These are phyloP conservation scores for Eumeta japonica DNA, from an alignment of 1,140 invertebrate genomes.

Conservation along the genomic window DNA sequence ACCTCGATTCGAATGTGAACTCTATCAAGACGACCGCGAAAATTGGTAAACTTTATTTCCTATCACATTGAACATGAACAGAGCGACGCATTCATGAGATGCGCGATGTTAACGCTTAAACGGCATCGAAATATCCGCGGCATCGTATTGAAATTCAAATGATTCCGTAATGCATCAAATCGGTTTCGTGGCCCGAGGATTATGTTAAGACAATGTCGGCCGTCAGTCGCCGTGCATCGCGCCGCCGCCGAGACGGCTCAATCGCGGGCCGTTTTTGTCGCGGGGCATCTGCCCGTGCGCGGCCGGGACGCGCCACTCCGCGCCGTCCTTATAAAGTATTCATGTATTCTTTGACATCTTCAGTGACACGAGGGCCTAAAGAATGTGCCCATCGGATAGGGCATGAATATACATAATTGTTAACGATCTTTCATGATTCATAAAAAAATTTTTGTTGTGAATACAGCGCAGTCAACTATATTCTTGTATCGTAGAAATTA, in stretches of 20 bases:
- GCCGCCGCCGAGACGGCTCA: conserved; percentile 54
- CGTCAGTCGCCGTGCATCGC: conserved; percentile 51
- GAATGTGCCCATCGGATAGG: neutral
- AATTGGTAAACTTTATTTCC: no score
- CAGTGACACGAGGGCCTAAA: conserved; percentile 49
- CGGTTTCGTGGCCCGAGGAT: conserved; percentile 49
- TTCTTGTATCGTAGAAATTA: no score
- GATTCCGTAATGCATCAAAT: conserved; percentile 42
- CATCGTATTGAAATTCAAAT: conserved; percentile 52
- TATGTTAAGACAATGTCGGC: conserved; percentile 55
- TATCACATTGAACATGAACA: no score
- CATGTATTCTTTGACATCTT: conserved; percentile 52
- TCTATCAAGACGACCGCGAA: no score
- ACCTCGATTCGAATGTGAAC: no score
- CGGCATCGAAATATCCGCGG: conserved; percentile 41
- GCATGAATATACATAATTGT: neutral
- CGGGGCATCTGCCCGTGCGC: conserved; percentile 23
- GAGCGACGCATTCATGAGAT: no score
- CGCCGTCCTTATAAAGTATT: conserved; percentile 43
- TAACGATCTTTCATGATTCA: no score
- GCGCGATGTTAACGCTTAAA: conserved; percentile 38
- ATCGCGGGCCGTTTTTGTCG: conserved; percentile 47
- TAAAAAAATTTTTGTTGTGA: no score
- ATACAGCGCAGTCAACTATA: no score
- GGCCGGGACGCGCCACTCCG: conserved; percentile 1